Base-by-base conservation (phyloP, 2,888 invertebrate species). In the Scaptodrosophila latifasciaeformis region DNA sequence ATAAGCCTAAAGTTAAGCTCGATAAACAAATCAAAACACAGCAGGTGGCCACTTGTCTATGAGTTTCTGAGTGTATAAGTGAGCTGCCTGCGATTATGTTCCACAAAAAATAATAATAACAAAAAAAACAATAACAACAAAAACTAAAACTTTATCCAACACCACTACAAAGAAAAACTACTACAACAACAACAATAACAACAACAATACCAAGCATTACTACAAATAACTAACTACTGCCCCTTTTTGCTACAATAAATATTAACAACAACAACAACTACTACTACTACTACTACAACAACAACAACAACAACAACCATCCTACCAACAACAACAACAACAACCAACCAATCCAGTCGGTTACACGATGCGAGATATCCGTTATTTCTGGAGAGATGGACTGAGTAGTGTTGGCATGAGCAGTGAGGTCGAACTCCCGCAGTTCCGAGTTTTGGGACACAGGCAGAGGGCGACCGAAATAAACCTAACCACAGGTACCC, bases 311-410 rank as follows among this genome's bases (percentile, higher is more conserved):
- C 37, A 18, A 46, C 50, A 34, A 46, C 57, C 42, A 47, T 24
- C 18, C 39, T 37, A 49, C 30, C 19, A 48, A 42, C 59, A 21
- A 58, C 55, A 42, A 40, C 51, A 45, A 70, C 82, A 5, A 37
- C 37, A 17, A 17, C 1, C 17, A 24, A 24, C 24, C 24, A 24
- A n/a, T n/a, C 81, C 77, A 96, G 96, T 96, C 93, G 96, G 96
- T 91, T 96, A 96, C 93, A 96, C 96, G 90, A 96, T 95, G 95
- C 93, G 93, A 91, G 96, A 96, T 92, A 96, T 96, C 91, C 93
- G 94, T 89, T 96, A 96, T 92, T 93, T 93, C 90, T 97, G 96
- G 96, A 93, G 93, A 90, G 92, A 94, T 90, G 96, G 95, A 87
- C 90, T 91, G 88, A 92, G 92, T 88, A 95, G 96, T 89, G 96